phyloP scores from a whole-genome alignment of 92 coral and sea anemone species.

The Anthopleura xanthogrammica region DNA sequence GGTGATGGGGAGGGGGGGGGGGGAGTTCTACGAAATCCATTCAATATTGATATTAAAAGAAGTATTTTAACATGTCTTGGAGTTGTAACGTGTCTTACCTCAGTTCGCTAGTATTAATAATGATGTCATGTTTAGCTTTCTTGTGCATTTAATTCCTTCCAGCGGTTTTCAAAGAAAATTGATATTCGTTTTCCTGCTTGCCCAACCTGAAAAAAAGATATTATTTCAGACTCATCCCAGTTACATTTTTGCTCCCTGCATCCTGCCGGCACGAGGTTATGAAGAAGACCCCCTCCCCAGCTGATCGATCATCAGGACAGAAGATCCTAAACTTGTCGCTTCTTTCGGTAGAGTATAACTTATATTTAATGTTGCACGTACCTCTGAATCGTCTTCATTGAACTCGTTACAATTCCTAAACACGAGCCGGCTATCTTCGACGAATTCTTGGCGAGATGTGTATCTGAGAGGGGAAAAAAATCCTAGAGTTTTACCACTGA shows the following conservation, averaged over 20 bases:
- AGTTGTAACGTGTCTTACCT: not conserved
- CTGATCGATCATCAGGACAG: too few relatives aligned
- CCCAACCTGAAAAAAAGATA: conserved; percentile 66
- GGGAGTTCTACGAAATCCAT: too few relatives aligned
- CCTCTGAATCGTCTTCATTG: conserved; percentile 99
- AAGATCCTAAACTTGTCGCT: not conserved
- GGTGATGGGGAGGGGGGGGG: too few relatives aligned
- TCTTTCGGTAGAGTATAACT: not conserved
- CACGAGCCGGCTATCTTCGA: conserved; percentile 87
- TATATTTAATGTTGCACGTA: conserved; percentile 14
- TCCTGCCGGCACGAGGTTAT: too few relatives aligned
- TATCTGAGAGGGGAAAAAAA: conserved; percentile 48
- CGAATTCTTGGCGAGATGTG: conserved; percentile 77
- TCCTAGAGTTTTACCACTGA: too few relatives aligned
- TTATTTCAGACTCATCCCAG: not conserved
- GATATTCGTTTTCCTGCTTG: conserved; percentile 96
- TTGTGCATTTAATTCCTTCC: conserved; percentile 68
- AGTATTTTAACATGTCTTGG: not conserved
- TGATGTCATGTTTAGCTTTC: conserved; percentile 23
- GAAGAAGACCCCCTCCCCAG: too few relatives aligned
- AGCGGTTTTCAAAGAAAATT: conserved; percentile 80
- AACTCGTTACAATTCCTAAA: conserved; percentile 94
- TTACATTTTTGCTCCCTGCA: too few relatives aligned
- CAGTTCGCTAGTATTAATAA: not conserved
- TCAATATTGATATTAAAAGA: too few relatives aligned